Conservation (phyloP, 2,888 invertebrate genomes). For the Lepetodrilus schrolli region DNA sequence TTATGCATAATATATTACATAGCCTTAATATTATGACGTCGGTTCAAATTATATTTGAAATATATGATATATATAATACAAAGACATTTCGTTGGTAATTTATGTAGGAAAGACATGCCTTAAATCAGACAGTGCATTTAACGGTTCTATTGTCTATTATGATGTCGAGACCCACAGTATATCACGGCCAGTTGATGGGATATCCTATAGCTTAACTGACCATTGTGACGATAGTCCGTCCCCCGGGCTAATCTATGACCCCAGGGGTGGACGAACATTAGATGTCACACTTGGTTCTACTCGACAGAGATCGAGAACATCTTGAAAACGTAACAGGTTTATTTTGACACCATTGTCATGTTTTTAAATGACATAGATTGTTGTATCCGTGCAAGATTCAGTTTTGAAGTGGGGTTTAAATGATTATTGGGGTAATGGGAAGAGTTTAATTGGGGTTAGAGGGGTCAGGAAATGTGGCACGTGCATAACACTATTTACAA, state of each 20-base stretch:
- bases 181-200: neutral
- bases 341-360: constrained; percentile 25
- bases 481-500: too few species aligned
- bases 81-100: too few species aligned
- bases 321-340: constrained; percentile 4
- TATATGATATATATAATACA: too few species aligned
- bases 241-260: neutral
- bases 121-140: too few species aligned
- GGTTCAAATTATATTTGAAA: too few species aligned
- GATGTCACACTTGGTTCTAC: neutral
- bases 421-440: neutral
- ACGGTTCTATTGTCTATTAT: neutral
- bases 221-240: neutral
- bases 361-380: neutral
- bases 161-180: neutral
- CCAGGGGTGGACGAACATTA: neutral
- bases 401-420: neutral
- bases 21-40: too few species aligned
- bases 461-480: constrained; percentile 5
- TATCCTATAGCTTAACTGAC: too few species aligned
- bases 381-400: neutral
- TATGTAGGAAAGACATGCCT: too few species aligned
- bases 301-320: neutral
- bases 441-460: neutral
- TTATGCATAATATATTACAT: too few species aligned